Conservation (phyloP, 53 echinoderm and acorn worm genomes). For the Temnopleurus reevesii region DNA sequence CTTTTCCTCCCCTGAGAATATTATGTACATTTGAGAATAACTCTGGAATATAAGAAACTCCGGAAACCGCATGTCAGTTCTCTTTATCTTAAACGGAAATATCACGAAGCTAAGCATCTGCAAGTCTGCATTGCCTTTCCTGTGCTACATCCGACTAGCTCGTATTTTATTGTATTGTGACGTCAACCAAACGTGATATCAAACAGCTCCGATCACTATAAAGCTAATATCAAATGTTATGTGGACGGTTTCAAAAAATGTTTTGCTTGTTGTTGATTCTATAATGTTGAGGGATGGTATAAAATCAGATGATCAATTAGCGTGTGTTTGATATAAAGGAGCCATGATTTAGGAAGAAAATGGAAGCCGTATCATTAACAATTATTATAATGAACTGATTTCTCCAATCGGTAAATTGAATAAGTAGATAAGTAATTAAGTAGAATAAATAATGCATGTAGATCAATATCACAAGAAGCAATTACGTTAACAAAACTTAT, state of each 20-base stretch:
- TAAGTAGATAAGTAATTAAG: too few species aligned
- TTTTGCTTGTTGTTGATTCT: background rate
- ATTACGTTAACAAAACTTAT: too few species aligned
- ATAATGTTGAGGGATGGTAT: background rate
- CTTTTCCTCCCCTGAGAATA: too few species aligned
- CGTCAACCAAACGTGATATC: background rate
- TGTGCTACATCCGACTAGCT: background rate
- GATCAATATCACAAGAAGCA: too few species aligned
- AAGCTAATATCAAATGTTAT: background rate
- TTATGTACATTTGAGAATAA: background rate
- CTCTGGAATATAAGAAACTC: background rate
- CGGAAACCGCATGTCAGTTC: slow-evolving; percentile 22
- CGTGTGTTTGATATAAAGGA: too few species aligned
- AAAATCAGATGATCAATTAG: background rate
- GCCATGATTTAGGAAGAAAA: too few species aligned
- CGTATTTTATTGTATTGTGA: background rate
- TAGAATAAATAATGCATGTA: too few species aligned
- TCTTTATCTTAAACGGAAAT: slow-evolving; percentile 1
- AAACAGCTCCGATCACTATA: background rate
- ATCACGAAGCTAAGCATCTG: slow-evolving; percentile 13
- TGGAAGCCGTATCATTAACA: too few species aligned
- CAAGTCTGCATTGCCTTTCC: background rate
- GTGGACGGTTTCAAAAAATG: background rate
- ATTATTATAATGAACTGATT: too few species aligned
- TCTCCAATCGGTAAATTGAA: too few species aligned